Evolutionary conservation across 2,797 vertebrate species (phyloP).

Genomic region (Falco peregrinus): DNA sequence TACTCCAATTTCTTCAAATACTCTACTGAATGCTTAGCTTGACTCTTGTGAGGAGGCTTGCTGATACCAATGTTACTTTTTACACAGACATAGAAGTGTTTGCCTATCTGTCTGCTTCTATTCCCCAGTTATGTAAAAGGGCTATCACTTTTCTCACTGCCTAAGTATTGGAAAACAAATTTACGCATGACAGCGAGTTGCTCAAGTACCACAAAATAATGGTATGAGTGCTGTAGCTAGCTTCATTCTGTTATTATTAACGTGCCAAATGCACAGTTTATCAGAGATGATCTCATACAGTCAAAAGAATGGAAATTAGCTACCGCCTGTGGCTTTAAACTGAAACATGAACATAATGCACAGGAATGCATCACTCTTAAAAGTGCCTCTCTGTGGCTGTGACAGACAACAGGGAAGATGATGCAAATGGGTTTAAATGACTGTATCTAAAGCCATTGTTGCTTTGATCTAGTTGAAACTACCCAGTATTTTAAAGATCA

Average conservation of each 20-base stretch:
- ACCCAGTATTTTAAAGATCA: not conserved
- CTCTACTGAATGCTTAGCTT: not conserved
- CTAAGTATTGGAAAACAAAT: not conserved
- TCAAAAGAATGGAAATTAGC: not conserved
- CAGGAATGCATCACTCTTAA: not conserved
- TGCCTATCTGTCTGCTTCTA: not conserved
- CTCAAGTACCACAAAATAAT: not conserved
- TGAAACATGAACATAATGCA: not conserved
- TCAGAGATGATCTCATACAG: not conserved
- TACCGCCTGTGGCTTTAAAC: not conserved
- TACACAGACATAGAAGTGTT: rapidly evolving
- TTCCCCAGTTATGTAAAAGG: not conserved
- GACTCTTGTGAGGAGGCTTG: not conserved
- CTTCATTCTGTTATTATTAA: not conserved
- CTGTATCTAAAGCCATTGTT: not conserved
- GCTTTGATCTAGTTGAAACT: not conserved
- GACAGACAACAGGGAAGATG: not conserved
- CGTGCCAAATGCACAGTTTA: not conserved
- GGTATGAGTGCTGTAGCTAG: not conserved
- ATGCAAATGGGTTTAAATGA: not conserved
- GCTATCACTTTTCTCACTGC: not conserved
- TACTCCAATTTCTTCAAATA: not conserved
- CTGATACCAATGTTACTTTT: not conserved
- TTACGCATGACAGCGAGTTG: not conserved
- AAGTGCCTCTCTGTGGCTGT: not conserved